Conservation (phyloP, 2,888 invertebrate species). For the Pseudococcus viburni region DNA sequence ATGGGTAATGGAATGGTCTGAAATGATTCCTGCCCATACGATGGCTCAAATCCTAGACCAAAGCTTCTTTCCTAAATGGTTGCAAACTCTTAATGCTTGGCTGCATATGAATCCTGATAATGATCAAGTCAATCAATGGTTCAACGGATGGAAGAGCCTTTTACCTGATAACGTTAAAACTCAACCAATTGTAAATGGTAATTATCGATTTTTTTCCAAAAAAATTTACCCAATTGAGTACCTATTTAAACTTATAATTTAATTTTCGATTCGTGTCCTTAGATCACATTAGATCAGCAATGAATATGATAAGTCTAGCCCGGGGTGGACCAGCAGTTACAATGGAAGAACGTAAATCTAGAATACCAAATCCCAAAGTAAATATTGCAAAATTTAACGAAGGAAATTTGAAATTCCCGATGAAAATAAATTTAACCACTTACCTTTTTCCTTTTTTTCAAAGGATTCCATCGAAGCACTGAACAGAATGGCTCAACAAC, state of each 20-base stretch:
- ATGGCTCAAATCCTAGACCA: slow-evolving; percentile 88
- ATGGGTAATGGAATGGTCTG: slow-evolving; percentile 95
- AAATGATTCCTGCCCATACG: slow-evolving; percentile 83
- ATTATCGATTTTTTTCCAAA: not conserved
- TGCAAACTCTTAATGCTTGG: slow-evolving; percentile 89
- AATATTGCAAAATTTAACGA: no score
- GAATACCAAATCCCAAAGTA: not conserved
- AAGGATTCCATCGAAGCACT: not conserved
- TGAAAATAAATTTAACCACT: not conserved
- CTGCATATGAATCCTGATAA: slow-evolving; percentile 91
- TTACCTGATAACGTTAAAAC: slow-evolving; percentile 74
- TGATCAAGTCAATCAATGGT: slow-evolving; percentile 88
- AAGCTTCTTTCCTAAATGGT: slow-evolving; percentile 94
- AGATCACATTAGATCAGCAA: slow-evolving; percentile 89
- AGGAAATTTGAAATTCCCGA: no score
- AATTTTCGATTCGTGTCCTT: not conserved
- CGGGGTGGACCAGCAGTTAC: slow-evolving; percentile 71
- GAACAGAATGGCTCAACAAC: not conserved
- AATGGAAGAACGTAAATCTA: not conserved
- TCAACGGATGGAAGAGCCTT: slow-evolving; percentile 77
- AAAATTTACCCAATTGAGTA: no score
- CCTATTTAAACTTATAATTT: not conserved
- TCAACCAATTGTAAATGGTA: slow-evolving; percentile 76
- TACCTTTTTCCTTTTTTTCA: not conserved
- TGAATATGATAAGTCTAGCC: slow-evolving; percentile 94